Conservation (phyloP, 2,888 invertebrate species). For the Troglohyphantes excavatus region DNA sequence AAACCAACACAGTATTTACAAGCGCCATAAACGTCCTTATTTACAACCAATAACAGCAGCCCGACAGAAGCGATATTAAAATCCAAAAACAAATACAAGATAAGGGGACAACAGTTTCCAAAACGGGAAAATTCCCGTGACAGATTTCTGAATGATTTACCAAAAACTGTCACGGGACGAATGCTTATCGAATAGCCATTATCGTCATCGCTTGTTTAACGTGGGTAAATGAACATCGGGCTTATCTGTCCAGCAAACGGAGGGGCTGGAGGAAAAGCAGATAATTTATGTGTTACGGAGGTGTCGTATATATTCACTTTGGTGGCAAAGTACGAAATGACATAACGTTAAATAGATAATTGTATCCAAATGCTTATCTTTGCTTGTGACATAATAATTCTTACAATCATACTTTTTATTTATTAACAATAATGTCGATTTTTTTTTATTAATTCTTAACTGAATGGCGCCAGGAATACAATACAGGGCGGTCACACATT, state of each 20-base stretch:
- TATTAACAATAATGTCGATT: too few species aligned
- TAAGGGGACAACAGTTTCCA: not conserved
- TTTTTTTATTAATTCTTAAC: too few species aligned
- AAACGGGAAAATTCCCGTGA: not conserved
- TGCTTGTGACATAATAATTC: not conserved
- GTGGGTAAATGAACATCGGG: slow-evolving; percentile 20
- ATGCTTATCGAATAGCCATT: slow-evolving; percentile 1
- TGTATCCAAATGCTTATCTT: not conserved
- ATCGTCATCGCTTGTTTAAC: slow-evolving; percentile 22
- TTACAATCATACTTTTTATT: too few species aligned
- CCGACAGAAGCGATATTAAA: not conserved
- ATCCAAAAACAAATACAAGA: not conserved
- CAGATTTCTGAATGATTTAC: slow-evolving; percentile 18
- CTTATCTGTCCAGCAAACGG: slow-evolving; percentile 6
- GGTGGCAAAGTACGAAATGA: slow-evolving; percentile 20
- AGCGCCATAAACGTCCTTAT: not conserved
- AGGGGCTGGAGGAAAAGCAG: not conserved
- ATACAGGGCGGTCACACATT: too few species aligned
- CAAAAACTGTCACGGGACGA: slow-evolving; percentile 26
- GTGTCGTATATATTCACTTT: not conserved
- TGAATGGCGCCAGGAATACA: too few species aligned
- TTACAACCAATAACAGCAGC: not conserved
- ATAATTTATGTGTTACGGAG: not conserved
- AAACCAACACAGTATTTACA: not conserved
- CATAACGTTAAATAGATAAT: not conserved